Evolutionary conservation across 2,113 vertebrate genomes (phyloP).

Genomic region (Tragulus kanchil): DNA sequence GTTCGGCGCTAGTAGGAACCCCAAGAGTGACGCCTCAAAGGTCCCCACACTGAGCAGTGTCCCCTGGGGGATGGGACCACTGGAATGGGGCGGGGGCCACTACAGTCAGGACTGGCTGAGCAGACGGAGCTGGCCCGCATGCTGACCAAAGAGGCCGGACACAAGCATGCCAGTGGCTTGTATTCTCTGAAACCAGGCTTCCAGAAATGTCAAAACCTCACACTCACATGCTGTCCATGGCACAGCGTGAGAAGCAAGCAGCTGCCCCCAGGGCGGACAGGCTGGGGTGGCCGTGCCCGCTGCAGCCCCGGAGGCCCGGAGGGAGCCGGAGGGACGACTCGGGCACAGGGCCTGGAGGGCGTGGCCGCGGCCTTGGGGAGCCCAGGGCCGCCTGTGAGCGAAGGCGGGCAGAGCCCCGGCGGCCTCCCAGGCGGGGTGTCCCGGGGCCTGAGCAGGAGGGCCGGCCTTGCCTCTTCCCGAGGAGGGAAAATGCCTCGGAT

Average conservation of each 20-base stretch:
- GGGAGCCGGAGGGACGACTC: not conserved
- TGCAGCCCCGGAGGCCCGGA: not conserved
- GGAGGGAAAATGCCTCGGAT: too few relatives aligned
- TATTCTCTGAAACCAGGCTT: not conserved
- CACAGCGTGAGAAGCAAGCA: fast-evolving
- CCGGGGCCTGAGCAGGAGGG: not conserved
- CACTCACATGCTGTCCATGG: fast-evolving
- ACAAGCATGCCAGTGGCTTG: not conserved
- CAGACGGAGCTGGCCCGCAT: fast-evolving
- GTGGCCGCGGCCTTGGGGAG: not conserved
- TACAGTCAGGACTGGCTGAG: fast-evolving
- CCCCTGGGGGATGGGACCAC: not conserved
- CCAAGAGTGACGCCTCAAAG: not conserved
- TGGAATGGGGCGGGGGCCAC: too few relatives aligned
- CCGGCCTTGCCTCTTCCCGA: not conserved
- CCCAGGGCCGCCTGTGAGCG: not conserved
- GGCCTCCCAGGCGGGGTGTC: not conserved
- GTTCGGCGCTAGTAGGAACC: too few relatives aligned
- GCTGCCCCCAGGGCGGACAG: fast-evolving
- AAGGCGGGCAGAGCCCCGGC: not conserved
- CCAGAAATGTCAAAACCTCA: not conserved
- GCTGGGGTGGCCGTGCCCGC: fast-evolving
- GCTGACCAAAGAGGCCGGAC: fast-evolving
- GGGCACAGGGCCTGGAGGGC: not conserved
- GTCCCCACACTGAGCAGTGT: too few relatives aligned